Evolutionary conservation across 2,797 vertebrate species (phyloP).

Genomic region (Gorsachius magnificus): DNA sequence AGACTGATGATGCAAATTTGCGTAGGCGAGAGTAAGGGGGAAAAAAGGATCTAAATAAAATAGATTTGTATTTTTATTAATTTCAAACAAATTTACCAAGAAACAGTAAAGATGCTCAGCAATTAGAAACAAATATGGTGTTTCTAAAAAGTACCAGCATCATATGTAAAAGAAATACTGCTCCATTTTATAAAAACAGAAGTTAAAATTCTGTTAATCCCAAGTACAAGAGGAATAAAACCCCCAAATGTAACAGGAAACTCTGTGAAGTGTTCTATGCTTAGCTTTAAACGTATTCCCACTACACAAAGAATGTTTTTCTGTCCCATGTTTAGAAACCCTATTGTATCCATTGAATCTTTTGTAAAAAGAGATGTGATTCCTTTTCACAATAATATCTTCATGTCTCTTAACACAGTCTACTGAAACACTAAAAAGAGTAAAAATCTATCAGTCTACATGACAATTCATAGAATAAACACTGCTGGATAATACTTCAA

Average conservation of each 20-base stretch:
- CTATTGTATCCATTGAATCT: background rate
- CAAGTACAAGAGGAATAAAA: background rate
- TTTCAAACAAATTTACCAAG: background rate
- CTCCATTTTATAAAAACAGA: background rate
- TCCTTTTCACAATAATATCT: background rate
- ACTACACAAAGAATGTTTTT: background rate
- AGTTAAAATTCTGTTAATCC: background rate
- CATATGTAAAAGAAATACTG: background rate
- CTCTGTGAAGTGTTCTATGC: background rate
- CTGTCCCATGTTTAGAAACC: background rate
- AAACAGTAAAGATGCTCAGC: background rate
- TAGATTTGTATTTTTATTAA: background rate
- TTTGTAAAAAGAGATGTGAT: constrained; percentile 10
- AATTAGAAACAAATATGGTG: background rate
- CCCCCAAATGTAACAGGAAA: background rate
- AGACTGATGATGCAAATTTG: background rate
- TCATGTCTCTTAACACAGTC: background rate
- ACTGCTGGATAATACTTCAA: background rate
- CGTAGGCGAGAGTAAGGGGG: background rate
- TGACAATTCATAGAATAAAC: background rate
- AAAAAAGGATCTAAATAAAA: background rate
- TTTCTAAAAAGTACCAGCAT: background rate
- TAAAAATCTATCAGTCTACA: background rate
- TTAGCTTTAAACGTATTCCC: background rate
- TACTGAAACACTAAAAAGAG: background rate